phyloP scores from a whole-genome alignment of 2,113 vertebrate species.

The Mixornis gularis region DNA sequence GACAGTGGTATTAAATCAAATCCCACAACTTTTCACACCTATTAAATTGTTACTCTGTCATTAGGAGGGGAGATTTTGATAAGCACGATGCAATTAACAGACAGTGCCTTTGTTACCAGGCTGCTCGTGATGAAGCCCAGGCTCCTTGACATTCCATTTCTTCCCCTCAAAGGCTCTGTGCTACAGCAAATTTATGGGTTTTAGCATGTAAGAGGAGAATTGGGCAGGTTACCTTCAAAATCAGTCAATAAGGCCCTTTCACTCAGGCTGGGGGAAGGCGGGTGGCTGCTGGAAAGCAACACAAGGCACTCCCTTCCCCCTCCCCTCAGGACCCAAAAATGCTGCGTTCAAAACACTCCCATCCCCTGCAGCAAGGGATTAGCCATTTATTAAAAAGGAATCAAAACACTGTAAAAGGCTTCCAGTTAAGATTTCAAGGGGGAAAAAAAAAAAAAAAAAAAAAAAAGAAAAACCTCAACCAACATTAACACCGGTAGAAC shows the following conservation, averaged over 20 bases:
- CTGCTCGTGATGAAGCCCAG: slow-evolving; percentile 7
- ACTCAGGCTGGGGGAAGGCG: not conserved
- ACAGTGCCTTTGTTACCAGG: not conserved
- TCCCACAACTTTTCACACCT: slow-evolving; percentile 30
- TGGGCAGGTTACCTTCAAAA: slow-evolving; percentile 4
- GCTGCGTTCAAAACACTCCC: slow-evolving; percentile 41
- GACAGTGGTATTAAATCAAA: slow-evolving; percentile 12
- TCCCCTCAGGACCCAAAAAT: slow-evolving; percentile 21
- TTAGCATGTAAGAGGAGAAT: not conserved
- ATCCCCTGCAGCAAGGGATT: slow-evolving; percentile 60
- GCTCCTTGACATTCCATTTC: slow-evolving; percentile 15
- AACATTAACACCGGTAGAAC: not conserved
- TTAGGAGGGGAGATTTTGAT: not conserved
- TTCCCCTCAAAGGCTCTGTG: not conserved
- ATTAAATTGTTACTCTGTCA: not conserved
- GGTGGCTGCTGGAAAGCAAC: slow-evolving; percentile 16
- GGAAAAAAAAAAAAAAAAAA: fast-evolving
- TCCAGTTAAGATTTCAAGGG: slow-evolving; percentile 23
- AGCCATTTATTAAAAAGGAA: slow-evolving; percentile 53
- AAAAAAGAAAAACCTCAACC: not conserved
- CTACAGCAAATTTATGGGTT: slow-evolving; percentile 10
- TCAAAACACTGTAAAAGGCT: slow-evolving; percentile 32
- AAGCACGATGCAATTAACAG: not conserved
- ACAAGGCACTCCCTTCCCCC: slow-evolving; percentile 37
- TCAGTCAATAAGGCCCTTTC: slow-evolving; percentile 50